phyloP scores from a whole-genome alignment of 2,888 invertebrate species.

The Onchidella celtica region DNA sequence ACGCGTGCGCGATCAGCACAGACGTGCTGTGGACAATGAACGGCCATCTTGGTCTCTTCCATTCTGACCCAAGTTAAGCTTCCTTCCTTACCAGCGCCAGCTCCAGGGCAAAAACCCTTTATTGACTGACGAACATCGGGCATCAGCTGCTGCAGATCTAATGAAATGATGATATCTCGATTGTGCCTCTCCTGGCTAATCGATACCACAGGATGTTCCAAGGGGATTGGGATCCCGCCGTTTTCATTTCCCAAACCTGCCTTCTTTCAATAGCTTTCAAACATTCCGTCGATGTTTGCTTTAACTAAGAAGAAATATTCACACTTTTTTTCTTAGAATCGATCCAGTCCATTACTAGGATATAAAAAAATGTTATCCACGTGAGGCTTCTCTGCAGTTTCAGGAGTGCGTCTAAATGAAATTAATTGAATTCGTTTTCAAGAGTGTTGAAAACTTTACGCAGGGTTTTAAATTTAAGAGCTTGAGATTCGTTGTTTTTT shows the following conservation, averaged over 20 bases:
- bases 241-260: slow-evolving; percentile 19
- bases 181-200: slow-evolving; percentile 1
- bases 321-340: not conserved
- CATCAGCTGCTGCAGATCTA: slow-evolving; percentile 24
- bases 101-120: not conserved
- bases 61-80: not conserved
- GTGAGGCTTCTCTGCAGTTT: not conserved
- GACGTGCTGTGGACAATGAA: not conserved
- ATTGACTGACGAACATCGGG: not conserved
- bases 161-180: slow-evolving; percentile 40
- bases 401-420: not conserved
- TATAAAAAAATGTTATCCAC: not conserved
- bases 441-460: not conserved
- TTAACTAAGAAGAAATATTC: slow-evolving; percentile 12
- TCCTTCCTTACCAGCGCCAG: not conserved
- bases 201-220: slow-evolving; percentile 7
- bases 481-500: too few species aligned
- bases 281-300: slow-evolving; percentile 7
- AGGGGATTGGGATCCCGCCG: not conserved
- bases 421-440: not conserved
- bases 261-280: slow-evolving; percentile 23
- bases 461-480: too few species aligned
- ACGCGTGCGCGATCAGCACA: not conserved
- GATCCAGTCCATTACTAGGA: not conserved
- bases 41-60: not conserved